A percentile compares a stretch with the other conserved stretches of the same genome.
Conservation (phyloP, 1,140 invertebrate genomes). For the Zaprionus nigranus region DNA sequence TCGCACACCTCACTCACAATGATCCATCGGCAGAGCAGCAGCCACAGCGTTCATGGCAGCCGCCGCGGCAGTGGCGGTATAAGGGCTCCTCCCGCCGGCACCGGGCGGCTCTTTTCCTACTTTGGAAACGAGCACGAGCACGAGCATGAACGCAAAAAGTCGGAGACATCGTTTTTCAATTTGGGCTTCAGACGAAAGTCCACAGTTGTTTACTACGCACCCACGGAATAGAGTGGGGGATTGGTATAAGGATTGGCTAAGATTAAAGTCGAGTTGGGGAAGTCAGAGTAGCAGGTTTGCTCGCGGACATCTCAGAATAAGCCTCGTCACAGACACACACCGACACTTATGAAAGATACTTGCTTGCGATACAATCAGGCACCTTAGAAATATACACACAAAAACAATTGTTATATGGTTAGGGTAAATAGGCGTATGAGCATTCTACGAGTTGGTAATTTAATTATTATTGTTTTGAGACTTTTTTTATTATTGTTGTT, state of each 20-base stretch:
- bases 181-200: slow-evolving; percentile 81
- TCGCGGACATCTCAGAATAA: slow-evolving; percentile 51
- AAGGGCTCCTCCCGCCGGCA: slow-evolving; percentile 54
- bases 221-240: slow-evolving; percentile 45
- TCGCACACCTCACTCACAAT: slow-evolving; percentile 74
- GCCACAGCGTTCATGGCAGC: slow-evolving; percentile 62
- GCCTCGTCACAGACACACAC: background rate
- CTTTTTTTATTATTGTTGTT: slow-evolving; percentile 69
- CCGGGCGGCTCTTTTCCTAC: slow-evolving; percentile 77
- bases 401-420: slow-evolving; percentile 10
- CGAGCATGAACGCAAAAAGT: slow-evolving; percentile 80
- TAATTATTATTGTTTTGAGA: slow-evolving; percentile 68
- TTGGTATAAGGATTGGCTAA: background rate
- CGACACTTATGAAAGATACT: slow-evolving; percentile 9
- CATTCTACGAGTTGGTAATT: slow-evolving; percentile 40
- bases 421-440: slow-evolving; percentile 1
- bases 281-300: background rate
- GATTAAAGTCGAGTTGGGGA: background rate
- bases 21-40: slow-evolving; percentile 75
- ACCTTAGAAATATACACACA: slow-evolving; percentile 20
- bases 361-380: slow-evolving; percentile 58
- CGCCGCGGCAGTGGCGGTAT: slow-evolving; percentile 46
- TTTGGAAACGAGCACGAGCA: slow-evolving; percentile 79
- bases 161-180: slow-evolving; percentile 82
- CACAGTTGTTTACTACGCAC: slow-evolving; percentile 80